phyloP scores from a whole-genome alignment of 1,140 invertebrate genomes.

The Aphis gossypii region DNA sequence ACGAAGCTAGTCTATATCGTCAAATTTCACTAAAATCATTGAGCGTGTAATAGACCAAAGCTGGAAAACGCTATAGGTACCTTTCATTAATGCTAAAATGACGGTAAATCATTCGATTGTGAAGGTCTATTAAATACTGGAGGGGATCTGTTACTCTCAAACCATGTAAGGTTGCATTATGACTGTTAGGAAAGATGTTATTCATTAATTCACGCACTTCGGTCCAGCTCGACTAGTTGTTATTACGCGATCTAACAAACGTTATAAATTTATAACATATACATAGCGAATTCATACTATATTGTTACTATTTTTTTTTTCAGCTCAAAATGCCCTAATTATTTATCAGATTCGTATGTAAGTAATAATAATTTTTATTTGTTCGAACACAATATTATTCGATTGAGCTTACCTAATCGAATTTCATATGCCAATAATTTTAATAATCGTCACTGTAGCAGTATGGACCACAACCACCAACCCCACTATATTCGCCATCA shows the following conservation, averaged over 20 bases:
- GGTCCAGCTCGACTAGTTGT: neutral
- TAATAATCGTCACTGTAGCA: neutral
- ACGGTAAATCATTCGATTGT: conserved; percentile 56
- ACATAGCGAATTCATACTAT: neutral
- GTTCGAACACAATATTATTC: conserved; percentile 52
- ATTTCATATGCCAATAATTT: neutral
- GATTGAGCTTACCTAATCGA: neutral
- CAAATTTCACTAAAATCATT: conserved; percentile 46
- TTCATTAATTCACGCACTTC: conserved; percentile 48
- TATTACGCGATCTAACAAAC: neutral
- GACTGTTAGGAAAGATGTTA: conserved; percentile 37
- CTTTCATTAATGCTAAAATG: conserved; percentile 40
- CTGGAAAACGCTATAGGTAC: conserved; percentile 44
- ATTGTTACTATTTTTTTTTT: conserved; percentile 14
- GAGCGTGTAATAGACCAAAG: conserved; percentile 57
- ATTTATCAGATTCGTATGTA: conserved; percentile 44
- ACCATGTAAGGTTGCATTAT: conserved; percentile 57
- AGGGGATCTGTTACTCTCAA: conserved; percentile 53
- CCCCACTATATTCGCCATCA: conserved; percentile 58
- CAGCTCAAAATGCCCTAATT: conserved; percentile 47
- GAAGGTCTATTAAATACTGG: conserved; percentile 55
- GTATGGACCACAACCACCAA: conserved; percentile 43
- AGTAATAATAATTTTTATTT: conserved; percentile 39
- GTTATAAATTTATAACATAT: no score
- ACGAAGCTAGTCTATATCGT: conserved; percentile 12